These are phyloP conservation scores for Rostratula benghalensis DNA, from an alignment of 2,113 vertebrate species.

Conservation along the genomic window DNA sequence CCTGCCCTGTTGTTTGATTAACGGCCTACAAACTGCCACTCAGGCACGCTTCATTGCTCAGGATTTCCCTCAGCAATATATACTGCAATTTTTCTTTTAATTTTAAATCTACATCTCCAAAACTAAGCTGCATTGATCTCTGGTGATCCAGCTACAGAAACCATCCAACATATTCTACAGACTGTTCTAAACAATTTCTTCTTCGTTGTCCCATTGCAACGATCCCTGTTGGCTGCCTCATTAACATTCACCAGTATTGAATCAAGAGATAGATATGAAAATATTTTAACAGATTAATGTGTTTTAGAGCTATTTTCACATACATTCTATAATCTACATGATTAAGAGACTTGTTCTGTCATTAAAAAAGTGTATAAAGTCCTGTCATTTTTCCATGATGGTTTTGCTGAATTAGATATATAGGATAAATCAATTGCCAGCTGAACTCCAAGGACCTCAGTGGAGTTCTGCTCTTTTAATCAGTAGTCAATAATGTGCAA, in stretches of 20 bases:
- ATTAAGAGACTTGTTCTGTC: not conserved
- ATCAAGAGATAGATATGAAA: not conserved
- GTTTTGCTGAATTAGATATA: not conserved
- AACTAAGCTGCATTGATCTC: not conserved
- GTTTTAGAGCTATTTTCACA: not conserved
- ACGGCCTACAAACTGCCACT: not conserved
- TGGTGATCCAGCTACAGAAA: not conserved
- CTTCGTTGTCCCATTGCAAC: not conserved
- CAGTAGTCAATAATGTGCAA: not conserved
- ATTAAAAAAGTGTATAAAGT: not conserved
- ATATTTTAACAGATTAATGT: not conserved
- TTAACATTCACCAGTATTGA: not conserved
- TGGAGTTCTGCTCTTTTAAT: not conserved
- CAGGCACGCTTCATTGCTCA: not conserved
- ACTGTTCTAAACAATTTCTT: not conserved
- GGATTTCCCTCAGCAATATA: not conserved
- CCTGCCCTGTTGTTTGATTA: not conserved
- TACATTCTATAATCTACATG: not conserved
- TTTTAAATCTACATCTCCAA: not conserved
- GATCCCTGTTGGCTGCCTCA: not conserved
- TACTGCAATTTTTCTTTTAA: not conserved
- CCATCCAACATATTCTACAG: not conserved
- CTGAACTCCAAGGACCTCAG: not conserved
- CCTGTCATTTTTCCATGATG: not conserved
- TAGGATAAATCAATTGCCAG: not conserved